phyloP scores from a whole-genome alignment of 2,113 vertebrate genomes.

The Mellivora capensis region DNA sequence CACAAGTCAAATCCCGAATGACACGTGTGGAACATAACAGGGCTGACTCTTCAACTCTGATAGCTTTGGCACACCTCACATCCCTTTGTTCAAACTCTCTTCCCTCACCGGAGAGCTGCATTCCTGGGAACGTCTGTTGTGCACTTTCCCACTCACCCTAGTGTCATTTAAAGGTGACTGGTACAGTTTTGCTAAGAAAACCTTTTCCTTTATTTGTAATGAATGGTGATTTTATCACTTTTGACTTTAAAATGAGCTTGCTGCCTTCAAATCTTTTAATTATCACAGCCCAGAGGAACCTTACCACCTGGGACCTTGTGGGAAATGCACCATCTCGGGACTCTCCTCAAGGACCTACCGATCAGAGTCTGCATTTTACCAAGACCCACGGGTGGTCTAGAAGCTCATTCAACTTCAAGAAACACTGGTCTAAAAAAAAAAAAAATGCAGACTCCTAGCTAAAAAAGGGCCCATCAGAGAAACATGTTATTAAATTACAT shows the following conservation, averaged over 20 bases:
- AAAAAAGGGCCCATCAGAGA: not conserved
- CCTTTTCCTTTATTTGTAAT: constrained; percentile 33
- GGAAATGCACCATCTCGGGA: not conserved
- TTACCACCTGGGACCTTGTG: not conserved
- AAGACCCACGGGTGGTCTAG: not conserved
- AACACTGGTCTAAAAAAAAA: not conserved
- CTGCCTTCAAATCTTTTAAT: constrained; percentile 34
- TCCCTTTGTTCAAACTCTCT: constrained; percentile 68
- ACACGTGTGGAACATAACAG: constrained; percentile 46
- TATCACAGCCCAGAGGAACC: not conserved
- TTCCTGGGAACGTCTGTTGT: constrained; percentile 73
- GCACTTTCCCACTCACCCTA: constrained; percentile 60
- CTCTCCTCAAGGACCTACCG: not conserved
- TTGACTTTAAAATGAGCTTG: constrained; percentile 29
- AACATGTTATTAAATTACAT: too few species aligned
- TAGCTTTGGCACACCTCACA: constrained; percentile 76
- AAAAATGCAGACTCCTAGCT: not conserved
- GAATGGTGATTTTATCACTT: constrained; percentile 49
- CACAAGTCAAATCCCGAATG: constrained; percentile 42
- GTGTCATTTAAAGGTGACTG: not conserved
- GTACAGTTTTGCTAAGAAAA: constrained; percentile 27
- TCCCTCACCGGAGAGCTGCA: constrained; percentile 55
- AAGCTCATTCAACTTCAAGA: not conserved
- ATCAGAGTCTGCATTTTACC: not conserved
- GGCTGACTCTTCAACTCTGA: constrained; percentile 41